Percentiles rank a stretch among this genome's conserved stretches.
Conservation (phyloP, 2,888 invertebrate species). For the Macaria liturata region DNA sequence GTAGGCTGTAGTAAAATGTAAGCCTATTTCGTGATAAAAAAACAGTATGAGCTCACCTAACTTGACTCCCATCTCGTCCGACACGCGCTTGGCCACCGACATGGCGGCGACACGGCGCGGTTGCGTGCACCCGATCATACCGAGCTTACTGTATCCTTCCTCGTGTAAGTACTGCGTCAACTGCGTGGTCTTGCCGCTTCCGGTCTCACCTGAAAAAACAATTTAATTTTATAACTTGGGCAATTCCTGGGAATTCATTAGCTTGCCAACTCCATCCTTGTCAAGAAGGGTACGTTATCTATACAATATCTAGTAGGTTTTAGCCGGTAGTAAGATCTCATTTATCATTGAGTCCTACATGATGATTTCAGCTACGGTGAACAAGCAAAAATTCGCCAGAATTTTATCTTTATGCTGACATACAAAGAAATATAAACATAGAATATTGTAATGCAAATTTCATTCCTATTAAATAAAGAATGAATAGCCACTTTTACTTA, state of each 20-base stretch:
- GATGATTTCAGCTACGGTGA: too few relatives aligned
- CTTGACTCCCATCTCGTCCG: slow-evolving; percentile 97
- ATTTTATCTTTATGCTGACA: too few relatives aligned
- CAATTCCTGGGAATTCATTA: too few relatives aligned
- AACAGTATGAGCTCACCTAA: slow-evolving; percentile 81
- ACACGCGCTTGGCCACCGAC: slow-evolving; percentile 99
- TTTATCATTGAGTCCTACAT: too few relatives aligned
- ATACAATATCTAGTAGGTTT: too few relatives aligned
- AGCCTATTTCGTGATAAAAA: background rate
- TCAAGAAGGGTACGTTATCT: too few relatives aligned
- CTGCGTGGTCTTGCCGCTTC: slow-evolving; percentile 99
- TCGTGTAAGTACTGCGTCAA: slow-evolving; percentile 98
- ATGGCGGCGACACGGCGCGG: slow-evolving; percentile 98
- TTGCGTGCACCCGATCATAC: slow-evolving; percentile 99
- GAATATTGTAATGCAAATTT: too few relatives aligned
- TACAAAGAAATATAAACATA: too few relatives aligned
- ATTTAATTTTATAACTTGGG: background rate
- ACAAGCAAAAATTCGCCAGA: too few relatives aligned
- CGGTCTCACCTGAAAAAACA: slow-evolving; percentile 88
- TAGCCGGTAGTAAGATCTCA: too few relatives aligned
- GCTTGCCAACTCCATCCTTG: too few relatives aligned
- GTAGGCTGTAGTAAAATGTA: too few relatives aligned
- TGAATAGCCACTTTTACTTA: slow-evolving; percentile 26
- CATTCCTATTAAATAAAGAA: background rate
- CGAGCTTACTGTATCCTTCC: slow-evolving; percentile 95